Evolutionary conservation across 2,797 vertebrate genomes (phyloP).

Genomic region (Knipowitschia caucasica): DNA sequence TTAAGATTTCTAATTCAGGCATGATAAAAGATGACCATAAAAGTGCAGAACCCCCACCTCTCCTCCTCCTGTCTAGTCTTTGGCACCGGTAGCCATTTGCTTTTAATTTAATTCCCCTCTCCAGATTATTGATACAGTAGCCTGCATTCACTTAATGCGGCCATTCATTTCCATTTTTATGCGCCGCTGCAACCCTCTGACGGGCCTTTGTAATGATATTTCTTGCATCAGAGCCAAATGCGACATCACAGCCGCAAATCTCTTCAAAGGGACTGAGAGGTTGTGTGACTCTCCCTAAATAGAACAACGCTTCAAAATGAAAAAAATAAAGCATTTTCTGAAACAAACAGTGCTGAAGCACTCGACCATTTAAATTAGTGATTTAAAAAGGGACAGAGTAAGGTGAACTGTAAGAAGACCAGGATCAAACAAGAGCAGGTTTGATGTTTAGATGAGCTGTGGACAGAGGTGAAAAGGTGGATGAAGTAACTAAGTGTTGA

Average conservation of each 20-base stretch:
- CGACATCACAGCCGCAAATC: constrained; percentile 42
- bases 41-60: constrained; percentile 16
- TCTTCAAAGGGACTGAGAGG: constrained; percentile 46
- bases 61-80: constrained; percentile 23
- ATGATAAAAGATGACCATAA: background rate
- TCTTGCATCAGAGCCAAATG: constrained; percentile 46
- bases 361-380: background rate
- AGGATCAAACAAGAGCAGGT: constrained; percentile 20
- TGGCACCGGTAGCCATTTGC: constrained; percentile 46
- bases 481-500: too few species aligned
- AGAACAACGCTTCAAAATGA: constrained; percentile 24
- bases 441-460: background rate
- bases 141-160: constrained; percentile 51
- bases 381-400: background rate
- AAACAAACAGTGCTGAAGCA: background rate
- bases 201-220: constrained; percentile 52
- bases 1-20: constrained; percentile 16
- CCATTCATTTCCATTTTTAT: constrained; percentile 65
- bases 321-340: background rate
- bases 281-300: constrained; percentile 45
- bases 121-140: constrained; percentile 53
- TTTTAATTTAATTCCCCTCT: constrained; percentile 55
- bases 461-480: background rate
- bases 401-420: constrained; percentile 1
- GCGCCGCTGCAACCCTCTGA: constrained; percentile 40